Percentiles rank a stretch among this genome's conserved stretches.
Conservation (phyloP, 2,113 vertebrate species). For the Mus pahari region DNA sequence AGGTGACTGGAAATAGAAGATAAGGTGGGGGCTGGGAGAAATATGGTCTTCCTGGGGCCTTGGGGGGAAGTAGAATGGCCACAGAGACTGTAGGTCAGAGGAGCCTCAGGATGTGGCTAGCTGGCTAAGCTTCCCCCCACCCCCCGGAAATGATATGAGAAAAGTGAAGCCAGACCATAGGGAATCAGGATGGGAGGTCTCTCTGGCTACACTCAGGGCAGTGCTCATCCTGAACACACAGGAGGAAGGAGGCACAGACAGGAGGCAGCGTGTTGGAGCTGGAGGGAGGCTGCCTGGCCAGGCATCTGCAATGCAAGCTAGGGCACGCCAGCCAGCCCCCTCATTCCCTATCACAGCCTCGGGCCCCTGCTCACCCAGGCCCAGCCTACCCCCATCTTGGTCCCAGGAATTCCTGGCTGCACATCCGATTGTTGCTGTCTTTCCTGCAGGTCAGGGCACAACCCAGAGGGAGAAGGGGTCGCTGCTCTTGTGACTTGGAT, state of each 20-base stretch:
- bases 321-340: neutral
- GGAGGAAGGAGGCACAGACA: constrained; percentile 27
- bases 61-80: neutral
- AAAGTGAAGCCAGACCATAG: neutral
- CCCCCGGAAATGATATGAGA: neutral
- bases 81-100: neutral
- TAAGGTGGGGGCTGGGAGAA: neutral
- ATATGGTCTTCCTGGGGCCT: neutral
- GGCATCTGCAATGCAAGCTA: neutral
- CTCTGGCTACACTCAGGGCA: neutral
- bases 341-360: neutral
- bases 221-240: neutral
- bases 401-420: constrained; percentile 48
- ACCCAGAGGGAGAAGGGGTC: neutral
- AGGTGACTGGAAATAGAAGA: neutral
- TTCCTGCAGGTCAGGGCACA: neutral
- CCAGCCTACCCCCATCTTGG: neutral
- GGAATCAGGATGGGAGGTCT: neutral
- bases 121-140: neutral
- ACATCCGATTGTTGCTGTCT: neutral
- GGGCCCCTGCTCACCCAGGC: neutral
- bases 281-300: constrained; percentile 5
- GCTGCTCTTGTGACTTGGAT: neutral
- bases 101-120: too few species aligned
- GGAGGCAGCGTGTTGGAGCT: constrained; percentile 19